These are phyloP conservation scores for Keiferia lycopersicella DNA, from an alignment of 2,888 invertebrate genomes.

Conservation along the genomic window DNA sequence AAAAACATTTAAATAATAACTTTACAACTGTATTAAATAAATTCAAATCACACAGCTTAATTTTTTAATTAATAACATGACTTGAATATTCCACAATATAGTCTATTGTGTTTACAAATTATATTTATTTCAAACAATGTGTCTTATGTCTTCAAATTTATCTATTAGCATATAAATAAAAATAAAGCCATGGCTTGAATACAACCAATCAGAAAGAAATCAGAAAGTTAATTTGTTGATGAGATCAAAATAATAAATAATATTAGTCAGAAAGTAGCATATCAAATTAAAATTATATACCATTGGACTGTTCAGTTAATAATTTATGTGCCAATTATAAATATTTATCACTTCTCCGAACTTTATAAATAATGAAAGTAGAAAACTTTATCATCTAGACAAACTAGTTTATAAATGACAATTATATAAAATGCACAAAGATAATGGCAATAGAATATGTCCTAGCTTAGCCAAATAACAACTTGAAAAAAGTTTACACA, in stretches of 20 bases:
- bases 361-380: slow-evolving; percentile 6
- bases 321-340: neutral
- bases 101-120: neutral
- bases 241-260: slow-evolving; percentile 2
- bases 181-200: too few relatives aligned
- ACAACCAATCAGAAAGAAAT: neutral
- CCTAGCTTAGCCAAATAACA: slow-evolving; percentile 13
- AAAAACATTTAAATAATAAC: too few relatives aligned
- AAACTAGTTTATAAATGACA: slow-evolving; percentile 19
- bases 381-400: slow-evolving; percentile 24
- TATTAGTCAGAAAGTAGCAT: neutral
- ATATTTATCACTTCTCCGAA: neutral
- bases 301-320: neutral
- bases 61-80: neutral
- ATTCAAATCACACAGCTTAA: neutral
- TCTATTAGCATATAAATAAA: neutral
- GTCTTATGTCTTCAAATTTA: neutral
- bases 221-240: neutral
- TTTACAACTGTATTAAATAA: neutral
- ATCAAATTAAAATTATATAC: neutral
- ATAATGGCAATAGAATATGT: slow-evolving; percentile 26
- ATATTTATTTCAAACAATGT: neutral
- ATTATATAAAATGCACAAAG: slow-evolving; percentile 27
- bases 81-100: neutral
- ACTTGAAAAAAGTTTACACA: neutral